Evolutionary conservation across 2,113 vertebrate genomes (phyloP).

Genomic region (Anguilla rostrata): DNA sequence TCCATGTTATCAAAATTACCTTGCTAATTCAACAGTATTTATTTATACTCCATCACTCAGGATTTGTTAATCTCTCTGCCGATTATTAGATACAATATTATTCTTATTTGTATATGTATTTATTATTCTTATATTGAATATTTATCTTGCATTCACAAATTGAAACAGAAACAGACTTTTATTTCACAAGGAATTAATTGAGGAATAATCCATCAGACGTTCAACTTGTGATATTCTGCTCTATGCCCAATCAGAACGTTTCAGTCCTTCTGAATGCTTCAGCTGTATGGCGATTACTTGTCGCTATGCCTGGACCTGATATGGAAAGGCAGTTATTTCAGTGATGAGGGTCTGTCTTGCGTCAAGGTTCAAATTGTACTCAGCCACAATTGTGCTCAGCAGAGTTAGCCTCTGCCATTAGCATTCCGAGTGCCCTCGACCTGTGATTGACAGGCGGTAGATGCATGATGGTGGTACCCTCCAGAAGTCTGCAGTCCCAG

Average conservation of each 20-base stretch:
- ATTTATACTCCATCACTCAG: too few species aligned
- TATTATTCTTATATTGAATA: too few species aligned
- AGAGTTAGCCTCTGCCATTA: neutral
- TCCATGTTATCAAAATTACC: too few species aligned
- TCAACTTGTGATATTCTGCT: neutral
- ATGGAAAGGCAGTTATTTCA: neutral
- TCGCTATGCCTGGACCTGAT: neutral
- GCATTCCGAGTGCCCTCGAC: neutral
- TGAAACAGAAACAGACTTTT: neutral
- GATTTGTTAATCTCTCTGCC: too few species aligned
- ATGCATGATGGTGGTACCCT: neutral
- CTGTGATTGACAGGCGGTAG: neutral
- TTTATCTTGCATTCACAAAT: too few species aligned
- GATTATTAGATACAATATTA: too few species aligned
- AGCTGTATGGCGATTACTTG: neutral
- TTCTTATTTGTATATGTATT: too few species aligned
- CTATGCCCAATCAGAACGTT: too few species aligned
- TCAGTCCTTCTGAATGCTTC: neutral
- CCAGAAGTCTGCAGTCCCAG: neutral
- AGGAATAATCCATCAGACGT: neutral
- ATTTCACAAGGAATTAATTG: neutral
- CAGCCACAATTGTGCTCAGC: too few species aligned
- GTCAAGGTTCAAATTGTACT: neutral
- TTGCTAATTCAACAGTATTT: too few species aligned
- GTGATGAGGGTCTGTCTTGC: neutral